phyloP scores from a whole-genome alignment of 2,797 vertebrate genomes.

The Momotus momota region DNA sequence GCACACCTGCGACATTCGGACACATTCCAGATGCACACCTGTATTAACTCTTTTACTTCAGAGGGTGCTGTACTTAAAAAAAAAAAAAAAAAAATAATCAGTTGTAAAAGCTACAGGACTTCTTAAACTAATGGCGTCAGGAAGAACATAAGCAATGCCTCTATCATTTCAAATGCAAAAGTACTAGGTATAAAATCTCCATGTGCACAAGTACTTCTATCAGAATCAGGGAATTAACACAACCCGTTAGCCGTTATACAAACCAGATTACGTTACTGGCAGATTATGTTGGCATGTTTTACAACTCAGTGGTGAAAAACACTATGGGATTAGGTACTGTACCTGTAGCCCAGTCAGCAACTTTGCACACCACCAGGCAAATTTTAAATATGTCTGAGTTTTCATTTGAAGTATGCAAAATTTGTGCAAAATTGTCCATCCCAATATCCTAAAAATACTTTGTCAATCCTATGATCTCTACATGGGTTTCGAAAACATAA shows the following conservation, averaged over 20 bases:
- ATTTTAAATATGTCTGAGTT: not conserved
- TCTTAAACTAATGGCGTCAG: not conserved
- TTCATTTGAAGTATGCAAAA: not conserved
- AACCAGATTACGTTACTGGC: not conserved
- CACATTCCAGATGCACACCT: not conserved
- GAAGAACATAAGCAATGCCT: not conserved
- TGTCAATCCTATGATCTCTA: not conserved
- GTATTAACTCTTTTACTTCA: not conserved
- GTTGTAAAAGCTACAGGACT: not conserved
- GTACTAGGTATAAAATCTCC: not conserved
- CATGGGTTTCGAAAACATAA: not conserved
- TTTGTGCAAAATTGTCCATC: not conserved
- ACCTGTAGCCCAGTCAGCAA: not conserved
- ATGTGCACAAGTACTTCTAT: not conserved
- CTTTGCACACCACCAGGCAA: fast-evolving
- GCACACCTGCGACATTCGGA: not conserved
- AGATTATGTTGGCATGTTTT: not conserved
- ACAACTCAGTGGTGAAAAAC: not conserved
- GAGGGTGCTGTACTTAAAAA: fast-evolving
- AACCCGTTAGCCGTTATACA: not conserved
- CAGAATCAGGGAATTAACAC: not conserved
- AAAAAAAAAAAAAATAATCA: not conserved
- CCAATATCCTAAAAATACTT: not conserved
- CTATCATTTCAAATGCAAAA: fast-evolving
- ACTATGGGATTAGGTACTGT: not conserved